A percentile compares a stretch with the other conserved stretches of the same genome.
Evolutionary conservation across 2,888 invertebrate genomes (phyloP).

Genomic region (Diadegma fenestrale): DNA sequence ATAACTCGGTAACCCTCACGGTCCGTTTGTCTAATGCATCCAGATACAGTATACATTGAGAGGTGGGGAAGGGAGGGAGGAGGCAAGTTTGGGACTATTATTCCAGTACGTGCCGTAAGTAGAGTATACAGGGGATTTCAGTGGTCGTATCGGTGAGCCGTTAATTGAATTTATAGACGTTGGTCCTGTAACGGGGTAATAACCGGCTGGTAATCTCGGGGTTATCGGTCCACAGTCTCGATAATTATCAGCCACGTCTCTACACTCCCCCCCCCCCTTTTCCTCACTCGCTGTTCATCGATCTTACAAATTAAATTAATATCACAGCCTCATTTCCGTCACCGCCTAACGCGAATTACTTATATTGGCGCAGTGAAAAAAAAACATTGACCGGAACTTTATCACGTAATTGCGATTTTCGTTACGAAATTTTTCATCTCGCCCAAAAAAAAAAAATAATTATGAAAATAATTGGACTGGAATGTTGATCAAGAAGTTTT

Average conservation of each 20-base stretch:
- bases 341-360: background rate
- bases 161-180: conserved; percentile 68
- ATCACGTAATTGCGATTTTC: background rate
- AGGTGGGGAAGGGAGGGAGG: conserved; percentile 15
- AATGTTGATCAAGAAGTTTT: too few species aligned
- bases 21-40: conserved; percentile 54
- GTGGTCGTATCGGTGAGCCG: conserved; percentile 60
- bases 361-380: background rate
- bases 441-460: too few species aligned
- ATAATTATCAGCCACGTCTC: conserved; percentile 53
- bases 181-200: conserved; percentile 62
- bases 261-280: background rate
- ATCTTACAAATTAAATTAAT: conserved; percentile 58
- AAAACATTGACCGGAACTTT: background rate
- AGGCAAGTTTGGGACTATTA: conserved; percentile 38
- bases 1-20: conserved; percentile 55
- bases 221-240: conserved; percentile 62
- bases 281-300: background rate
- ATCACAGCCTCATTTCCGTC: conserved; percentile 1
- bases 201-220: conserved; percentile 66
- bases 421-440: background rate
- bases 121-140: conserved; percentile 49
- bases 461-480: too few species aligned
- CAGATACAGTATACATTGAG: background rate
- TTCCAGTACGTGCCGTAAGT: conserved; percentile 45